These are phyloP conservation scores for Mormyrus proboscirostris DNA, from an alignment of 2,797 vertebrate genomes.

Conservation along the genomic window DNA sequence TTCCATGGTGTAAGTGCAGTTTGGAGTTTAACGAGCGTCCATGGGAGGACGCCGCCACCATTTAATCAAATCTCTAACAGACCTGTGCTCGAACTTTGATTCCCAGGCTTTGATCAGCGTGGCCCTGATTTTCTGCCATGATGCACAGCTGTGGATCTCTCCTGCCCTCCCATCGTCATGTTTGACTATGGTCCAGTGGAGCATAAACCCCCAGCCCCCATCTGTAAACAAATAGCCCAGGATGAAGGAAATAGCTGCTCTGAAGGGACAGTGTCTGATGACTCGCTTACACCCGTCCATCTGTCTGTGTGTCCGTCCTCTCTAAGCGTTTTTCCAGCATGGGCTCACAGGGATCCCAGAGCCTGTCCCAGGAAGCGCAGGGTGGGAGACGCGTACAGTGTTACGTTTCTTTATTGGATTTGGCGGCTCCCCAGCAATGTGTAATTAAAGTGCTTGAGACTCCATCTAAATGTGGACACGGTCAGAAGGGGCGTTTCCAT, in stretches of 20 bases:
- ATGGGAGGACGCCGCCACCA: neutral
- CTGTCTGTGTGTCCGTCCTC: neutral
- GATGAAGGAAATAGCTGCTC: neutral
- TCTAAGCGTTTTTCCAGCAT: neutral
- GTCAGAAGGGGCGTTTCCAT: neutral
- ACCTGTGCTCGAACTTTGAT: neutral
- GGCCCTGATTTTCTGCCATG: conserved; percentile 7
- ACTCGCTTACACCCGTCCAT: neutral
- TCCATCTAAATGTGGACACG: neutral
- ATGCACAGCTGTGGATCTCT: conserved; percentile 18
- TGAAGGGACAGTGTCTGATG: neutral
- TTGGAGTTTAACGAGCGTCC: neutral
- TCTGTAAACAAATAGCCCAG: neutral
- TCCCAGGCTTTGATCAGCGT: neutral
- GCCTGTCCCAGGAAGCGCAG: neutral
- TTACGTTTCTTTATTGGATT: neutral
- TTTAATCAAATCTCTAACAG: neutral
- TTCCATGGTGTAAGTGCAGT: neutral
- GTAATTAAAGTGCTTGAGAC: conserved; percentile 5
- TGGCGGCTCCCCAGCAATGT: neutral
- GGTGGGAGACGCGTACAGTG: neutral
- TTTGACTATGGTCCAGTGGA: neutral
- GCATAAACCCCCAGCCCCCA: neutral
- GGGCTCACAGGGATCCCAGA: neutral
- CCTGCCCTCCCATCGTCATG: conserved; percentile 19